Evolutionary conservation across 1,140 invertebrate genomes (phyloP).

Genomic region (Philopotamus ludificatus): DNA sequence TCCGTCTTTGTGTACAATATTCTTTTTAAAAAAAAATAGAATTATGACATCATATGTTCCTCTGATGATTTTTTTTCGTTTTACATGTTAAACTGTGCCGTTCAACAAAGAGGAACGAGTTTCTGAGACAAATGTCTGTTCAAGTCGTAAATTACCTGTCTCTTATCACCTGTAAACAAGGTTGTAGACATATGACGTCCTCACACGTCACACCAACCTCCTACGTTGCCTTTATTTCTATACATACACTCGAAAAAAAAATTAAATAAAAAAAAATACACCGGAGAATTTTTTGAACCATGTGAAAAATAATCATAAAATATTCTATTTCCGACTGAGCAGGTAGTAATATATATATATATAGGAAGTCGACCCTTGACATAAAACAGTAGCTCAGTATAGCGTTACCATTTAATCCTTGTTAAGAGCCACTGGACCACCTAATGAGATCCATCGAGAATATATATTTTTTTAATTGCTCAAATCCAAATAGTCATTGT

Average conservation of each 20-base stretch:
- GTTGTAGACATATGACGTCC: constrained; percentile 20
- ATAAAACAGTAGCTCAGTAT: not conserved
- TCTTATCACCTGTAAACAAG: constrained; percentile 26
- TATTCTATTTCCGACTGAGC: too few relatives aligned
- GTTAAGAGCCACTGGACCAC: not conserved
- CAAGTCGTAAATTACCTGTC: constrained; percentile 22
- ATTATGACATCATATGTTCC: constrained; percentile 13
- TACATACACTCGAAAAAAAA: too few relatives aligned
- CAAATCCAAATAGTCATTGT: constrained; percentile 20
- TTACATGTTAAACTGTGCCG: constrained; percentile 7
- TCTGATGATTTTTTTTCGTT: too few relatives aligned
- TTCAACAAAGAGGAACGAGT: constrained; percentile 6
- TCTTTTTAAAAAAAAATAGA: constrained; percentile 7
- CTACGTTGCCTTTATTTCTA: not conserved
- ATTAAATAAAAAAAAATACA: too few relatives aligned
- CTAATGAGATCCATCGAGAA: not conserved
- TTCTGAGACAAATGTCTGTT: constrained; percentile 6
- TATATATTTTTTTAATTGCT: too few relatives aligned
- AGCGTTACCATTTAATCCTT: not conserved
- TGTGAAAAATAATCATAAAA: too few relatives aligned
- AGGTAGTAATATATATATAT: not conserved
- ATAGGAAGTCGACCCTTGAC: not conserved
- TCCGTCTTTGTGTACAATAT: not conserved
- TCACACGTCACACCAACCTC: constrained; percentile 11
- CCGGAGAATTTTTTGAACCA: too few relatives aligned